Evolutionary conservation across 2,888 invertebrate genomes (phyloP).

Genomic region (Andricus quercusramuli): DNA sequence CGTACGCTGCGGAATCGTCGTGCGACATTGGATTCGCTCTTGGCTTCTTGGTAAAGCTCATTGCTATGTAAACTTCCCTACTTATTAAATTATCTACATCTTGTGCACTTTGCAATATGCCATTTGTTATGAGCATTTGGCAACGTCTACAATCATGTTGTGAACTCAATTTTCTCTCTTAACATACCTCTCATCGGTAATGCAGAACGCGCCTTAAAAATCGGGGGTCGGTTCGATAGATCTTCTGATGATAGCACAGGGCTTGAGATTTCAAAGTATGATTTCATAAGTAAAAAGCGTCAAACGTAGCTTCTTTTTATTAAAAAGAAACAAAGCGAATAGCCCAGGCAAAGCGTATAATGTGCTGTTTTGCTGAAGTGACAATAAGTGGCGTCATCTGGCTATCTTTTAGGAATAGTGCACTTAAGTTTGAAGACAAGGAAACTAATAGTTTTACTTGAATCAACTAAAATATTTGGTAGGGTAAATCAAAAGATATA

Average conservation of each 20-base stretch:
- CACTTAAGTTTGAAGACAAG: no score
- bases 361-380: no score
- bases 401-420: no score
- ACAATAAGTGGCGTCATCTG: no score
- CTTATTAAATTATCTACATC: conserved; percentile 67
- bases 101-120: conserved; percentile 50
- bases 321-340: no score
- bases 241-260: conserved; percentile 15
- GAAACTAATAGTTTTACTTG: no score
- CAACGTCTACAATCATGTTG: conserved; percentile 49
- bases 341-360: no score
- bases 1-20: conserved; percentile 17
- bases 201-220: not conserved
- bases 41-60: conserved; percentile 45
- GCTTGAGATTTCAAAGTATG: not conserved
- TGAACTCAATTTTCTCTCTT: conserved; percentile 55
- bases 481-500: no score
- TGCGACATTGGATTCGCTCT: conserved; percentile 33
- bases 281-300: not conserved
- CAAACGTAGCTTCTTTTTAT: no score
- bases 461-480: no score
- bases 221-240: not conserved
- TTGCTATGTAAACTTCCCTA: conserved; percentile 63
- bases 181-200: conserved; percentile 37
- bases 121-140: conserved; percentile 60